These are phyloP conservation scores for Cnemophilus loriae DNA, from an alignment of 2,113 vertebrate genomes.

Conservation along the genomic window DNA sequence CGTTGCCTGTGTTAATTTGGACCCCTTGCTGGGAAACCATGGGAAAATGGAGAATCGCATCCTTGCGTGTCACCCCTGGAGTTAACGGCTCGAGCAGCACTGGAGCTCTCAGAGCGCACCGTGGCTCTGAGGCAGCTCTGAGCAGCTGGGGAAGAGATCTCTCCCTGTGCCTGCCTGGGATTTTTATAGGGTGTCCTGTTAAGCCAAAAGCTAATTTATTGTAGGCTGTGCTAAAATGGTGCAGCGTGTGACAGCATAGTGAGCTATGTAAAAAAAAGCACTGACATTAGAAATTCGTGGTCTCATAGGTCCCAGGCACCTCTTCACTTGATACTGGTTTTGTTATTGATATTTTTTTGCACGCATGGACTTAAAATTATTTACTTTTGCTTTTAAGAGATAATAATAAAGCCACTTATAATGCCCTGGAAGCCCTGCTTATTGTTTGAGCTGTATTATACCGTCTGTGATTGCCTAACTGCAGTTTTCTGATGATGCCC, in stretches of 20 bases:
- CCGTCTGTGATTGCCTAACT: not conserved
- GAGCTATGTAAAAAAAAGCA: not conserved
- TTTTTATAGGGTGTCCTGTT: constrained; percentile 10
- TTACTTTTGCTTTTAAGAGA: not conserved
- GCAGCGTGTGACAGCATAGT: not conserved
- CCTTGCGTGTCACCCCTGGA: not conserved
- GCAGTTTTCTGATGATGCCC: not conserved
- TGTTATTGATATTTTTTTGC: not conserved
- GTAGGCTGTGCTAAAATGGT: constrained; percentile 2
- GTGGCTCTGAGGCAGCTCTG: not conserved
- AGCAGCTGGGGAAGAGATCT: constrained; percentile 29
- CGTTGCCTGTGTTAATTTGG: constrained; percentile 25
- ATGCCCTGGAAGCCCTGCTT: not conserved
- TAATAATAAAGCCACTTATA: not conserved
- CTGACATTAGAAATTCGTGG: not conserved
- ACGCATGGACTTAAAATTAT: not conserved
- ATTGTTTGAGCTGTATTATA: not conserved
- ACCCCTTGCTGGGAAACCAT: constrained; percentile 48
- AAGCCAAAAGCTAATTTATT: constrained; percentile 41
- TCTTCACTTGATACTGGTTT: not conserved
- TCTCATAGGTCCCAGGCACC: not conserved
- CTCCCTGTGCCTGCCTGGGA: not conserved
- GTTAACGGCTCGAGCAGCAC: not conserved
- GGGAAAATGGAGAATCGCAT: constrained; percentile 27
- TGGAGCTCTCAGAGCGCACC: not conserved